Evolutionary conservation across 2,797 vertebrate genomes (phyloP).

Genomic region (Tympanoctomys barrerae): DNA sequence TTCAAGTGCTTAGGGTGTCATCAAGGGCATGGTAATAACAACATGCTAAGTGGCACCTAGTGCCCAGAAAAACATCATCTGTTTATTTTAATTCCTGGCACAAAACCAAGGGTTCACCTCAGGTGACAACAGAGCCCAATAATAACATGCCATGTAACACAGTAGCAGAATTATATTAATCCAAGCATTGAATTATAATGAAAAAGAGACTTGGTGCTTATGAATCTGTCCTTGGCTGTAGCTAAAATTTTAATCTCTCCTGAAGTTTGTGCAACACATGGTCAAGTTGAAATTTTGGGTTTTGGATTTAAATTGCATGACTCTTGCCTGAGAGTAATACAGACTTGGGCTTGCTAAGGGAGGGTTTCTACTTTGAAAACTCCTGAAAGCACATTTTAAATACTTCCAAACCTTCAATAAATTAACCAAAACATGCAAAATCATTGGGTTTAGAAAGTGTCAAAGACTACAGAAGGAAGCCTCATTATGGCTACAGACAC

Average conservation of each 20-base stretch:
- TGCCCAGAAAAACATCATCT: background rate
- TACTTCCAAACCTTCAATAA: background rate
- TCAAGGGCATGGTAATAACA: background rate
- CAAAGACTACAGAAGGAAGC: background rate
- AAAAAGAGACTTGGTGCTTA: background rate
- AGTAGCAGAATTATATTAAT: background rate
- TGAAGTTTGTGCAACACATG: background rate
- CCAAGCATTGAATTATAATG: background rate
- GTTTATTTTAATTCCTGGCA: conserved; percentile 28
- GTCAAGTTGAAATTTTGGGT: background rate
- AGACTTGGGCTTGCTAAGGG: background rate
- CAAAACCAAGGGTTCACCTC: conserved; percentile 35
- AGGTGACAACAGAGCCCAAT: background rate
- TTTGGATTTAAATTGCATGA: background rate
- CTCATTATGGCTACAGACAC: background rate
- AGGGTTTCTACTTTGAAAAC: background rate
- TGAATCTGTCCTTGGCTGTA: background rate
- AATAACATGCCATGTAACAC: background rate
- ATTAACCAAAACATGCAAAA: background rate
- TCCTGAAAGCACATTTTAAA: conserved; percentile 35
- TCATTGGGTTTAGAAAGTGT: background rate
- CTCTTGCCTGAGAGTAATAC: background rate
- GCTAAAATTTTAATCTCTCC: conserved; percentile 34
- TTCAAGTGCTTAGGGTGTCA: conserved; percentile 26
- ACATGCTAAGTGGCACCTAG: background rate